A percentile compares a stretch with the other conserved stretches of the same genome.
phyloP scores from a whole-genome alignment of 2,888 invertebrate genomes.

The Pristionchus entomophagus region DNA sequence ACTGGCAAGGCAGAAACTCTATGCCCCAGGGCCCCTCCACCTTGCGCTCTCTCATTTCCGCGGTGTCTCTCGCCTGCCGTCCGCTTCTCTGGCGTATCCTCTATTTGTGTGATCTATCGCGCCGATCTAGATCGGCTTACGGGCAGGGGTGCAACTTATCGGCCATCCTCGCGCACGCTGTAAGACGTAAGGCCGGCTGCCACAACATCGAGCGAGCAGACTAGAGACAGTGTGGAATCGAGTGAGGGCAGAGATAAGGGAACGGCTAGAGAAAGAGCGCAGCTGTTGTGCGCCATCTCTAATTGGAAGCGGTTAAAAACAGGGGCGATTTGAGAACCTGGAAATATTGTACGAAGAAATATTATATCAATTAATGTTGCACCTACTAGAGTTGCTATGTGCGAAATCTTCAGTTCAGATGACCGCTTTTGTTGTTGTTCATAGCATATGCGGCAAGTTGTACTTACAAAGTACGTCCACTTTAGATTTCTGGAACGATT shows the following conservation, averaged over 20 bases:
- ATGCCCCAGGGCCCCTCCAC: background rate
- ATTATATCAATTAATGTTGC: too few species aligned
- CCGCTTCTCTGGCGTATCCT: background rate
- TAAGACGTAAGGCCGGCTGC: background rate
- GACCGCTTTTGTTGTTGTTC: too few species aligned
- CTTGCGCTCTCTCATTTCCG: background rate
- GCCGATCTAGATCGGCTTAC: background rate
- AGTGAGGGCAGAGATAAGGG: background rate
- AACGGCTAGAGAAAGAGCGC: background rate
- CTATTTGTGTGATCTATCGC: background rate
- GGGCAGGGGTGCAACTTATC: constrained; percentile 21
- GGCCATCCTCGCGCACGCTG: background rate
- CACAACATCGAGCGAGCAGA: too few species aligned
- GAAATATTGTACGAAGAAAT: too few species aligned
- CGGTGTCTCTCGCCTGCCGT: background rate
- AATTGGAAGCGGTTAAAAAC: too few species aligned
- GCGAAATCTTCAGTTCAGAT: too few species aligned
- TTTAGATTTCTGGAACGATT: too few species aligned
- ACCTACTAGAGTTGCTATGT: too few species aligned
- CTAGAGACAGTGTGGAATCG: background rate
- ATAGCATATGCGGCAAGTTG: too few species aligned
- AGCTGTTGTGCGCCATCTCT: background rate
- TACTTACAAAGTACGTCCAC: too few species aligned
- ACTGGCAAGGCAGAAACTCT: background rate
- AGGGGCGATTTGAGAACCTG: too few species aligned